Percentiles rank a stretch among this genome's conserved stretches.
These are phyloP conservation scores for Myotis daubentonii DNA, from an alignment of 2,797 vertebrate genomes.

Conservation along the genomic window DNA sequence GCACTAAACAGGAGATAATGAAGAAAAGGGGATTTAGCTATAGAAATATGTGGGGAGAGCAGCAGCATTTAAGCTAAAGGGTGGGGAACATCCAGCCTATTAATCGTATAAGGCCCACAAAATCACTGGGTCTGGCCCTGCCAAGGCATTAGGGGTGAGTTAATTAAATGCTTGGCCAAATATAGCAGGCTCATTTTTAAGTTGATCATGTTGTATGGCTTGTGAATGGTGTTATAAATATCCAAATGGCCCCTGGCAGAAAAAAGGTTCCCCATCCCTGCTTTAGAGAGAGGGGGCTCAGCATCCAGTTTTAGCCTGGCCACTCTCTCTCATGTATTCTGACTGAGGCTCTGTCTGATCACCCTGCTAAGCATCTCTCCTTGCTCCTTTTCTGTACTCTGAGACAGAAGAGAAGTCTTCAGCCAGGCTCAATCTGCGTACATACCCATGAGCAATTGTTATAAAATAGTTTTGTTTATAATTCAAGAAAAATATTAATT, in stretches of 20 bases:
- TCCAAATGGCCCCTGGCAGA: too few species aligned
- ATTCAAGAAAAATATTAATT: background rate
- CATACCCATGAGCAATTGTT: background rate
- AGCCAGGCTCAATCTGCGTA: background rate
- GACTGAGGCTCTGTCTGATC: background rate
- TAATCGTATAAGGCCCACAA: too few species aligned
- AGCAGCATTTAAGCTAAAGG: too few species aligned
- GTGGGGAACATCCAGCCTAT: too few species aligned
- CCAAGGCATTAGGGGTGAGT: too few species aligned
- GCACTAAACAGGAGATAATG: background rate
- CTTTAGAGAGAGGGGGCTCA: background rate
- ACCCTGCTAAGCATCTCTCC: background rate
- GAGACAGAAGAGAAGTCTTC: background rate
- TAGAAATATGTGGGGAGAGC: background rate
- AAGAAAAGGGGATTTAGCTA: background rate
- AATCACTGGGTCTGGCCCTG: too few species aligned
- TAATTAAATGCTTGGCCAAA: too few species aligned
- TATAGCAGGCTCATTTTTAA: too few species aligned
- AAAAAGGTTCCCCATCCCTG: too few species aligned
- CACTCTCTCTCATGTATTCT: background rate
- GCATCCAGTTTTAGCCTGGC: background rate
- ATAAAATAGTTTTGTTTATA: background rate
- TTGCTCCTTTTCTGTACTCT: background rate
- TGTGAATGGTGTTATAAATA: too few species aligned
- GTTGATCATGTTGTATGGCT: too few species aligned